phyloP scores from a whole-genome alignment of 1,140 invertebrate species.

The Adelges cooleyi region DNA sequence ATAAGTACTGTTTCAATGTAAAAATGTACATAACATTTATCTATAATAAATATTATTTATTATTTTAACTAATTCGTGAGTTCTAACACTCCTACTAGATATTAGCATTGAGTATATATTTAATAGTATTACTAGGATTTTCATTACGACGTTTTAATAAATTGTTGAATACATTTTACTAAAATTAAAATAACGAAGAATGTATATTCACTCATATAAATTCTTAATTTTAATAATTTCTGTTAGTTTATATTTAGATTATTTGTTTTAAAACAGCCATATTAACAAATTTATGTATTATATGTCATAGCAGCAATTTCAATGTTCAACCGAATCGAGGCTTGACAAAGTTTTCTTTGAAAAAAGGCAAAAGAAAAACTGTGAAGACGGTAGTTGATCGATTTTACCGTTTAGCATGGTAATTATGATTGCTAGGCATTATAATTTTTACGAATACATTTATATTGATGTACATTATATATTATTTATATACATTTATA shows the following conservation, averaged over 20 bases:
- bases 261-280: not conserved
- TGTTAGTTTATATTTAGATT: not conserved
- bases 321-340: conserved; percentile 37
- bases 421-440: no score
- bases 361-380: conserved; percentile 61
- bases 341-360: conserved; percentile 57
- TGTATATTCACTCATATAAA: not conserved
- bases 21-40: no score
- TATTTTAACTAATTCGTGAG: no score
- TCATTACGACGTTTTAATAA: not conserved
- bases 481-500: no score
- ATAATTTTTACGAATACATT: no score
- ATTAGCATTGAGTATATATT: no score
- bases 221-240: not conserved
- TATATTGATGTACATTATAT: no score
- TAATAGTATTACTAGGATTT: no score
- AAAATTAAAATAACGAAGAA: not conserved
- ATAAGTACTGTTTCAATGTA: no score
- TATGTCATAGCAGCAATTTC: not conserved
- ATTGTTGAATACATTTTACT: not conserved
- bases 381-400: conserved; percentile 57
- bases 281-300: no score
- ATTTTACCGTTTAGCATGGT: conserved; percentile 71
- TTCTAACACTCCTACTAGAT: no score
- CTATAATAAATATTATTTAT: no score